Conservation (phyloP, 2,888 invertebrate genomes). For the Unio pictorum region DNA sequence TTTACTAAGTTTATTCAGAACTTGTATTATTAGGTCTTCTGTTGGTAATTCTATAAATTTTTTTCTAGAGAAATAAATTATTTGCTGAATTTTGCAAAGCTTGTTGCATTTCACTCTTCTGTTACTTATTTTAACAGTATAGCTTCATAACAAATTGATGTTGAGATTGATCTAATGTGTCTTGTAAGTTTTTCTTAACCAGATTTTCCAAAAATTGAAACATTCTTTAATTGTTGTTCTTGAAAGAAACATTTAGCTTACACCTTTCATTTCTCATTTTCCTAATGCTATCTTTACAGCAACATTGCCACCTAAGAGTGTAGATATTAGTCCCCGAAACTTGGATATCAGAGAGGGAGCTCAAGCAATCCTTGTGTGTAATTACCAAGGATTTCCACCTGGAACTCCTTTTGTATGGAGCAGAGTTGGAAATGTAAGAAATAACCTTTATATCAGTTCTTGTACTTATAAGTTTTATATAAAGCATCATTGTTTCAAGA, state of each 20-base stretch:
- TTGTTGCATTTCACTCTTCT: too few relatives aligned
- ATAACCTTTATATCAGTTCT: neutral
- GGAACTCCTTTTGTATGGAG: slow-evolving; percentile 27
- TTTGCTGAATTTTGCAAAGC: too few relatives aligned
- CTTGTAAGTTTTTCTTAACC: neutral
- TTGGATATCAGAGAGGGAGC: slow-evolving; percentile 76
- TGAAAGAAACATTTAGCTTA: too few relatives aligned
- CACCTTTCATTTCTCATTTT: neutral
- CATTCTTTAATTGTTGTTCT: too few relatives aligned
- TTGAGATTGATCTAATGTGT: too few relatives aligned
- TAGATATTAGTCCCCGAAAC: slow-evolving; percentile 48
- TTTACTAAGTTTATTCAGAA: too few relatives aligned
- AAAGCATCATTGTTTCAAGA: neutral
- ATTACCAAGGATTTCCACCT: slow-evolving; percentile 78
- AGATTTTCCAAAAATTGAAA: neutral
- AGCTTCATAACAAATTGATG: too few relatives aligned
- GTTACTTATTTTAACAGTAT: too few relatives aligned
- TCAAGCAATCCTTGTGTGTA: slow-evolving; percentile 93
- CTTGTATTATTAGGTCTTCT: too few relatives aligned
- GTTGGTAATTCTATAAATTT: too few relatives aligned
- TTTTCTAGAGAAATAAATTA: too few relatives aligned
- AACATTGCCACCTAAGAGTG: slow-evolving; percentile 25
- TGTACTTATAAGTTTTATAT: neutral
- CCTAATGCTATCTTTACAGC: slow-evolving; percentile 17
- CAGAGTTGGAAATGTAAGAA: slow-evolving; percentile 15